A percentile compares a stretch with the other conserved stretches of the same genome.
Conservation (phyloP, 2,797 vertebrate species). For the Poecilia gillii region DNA sequence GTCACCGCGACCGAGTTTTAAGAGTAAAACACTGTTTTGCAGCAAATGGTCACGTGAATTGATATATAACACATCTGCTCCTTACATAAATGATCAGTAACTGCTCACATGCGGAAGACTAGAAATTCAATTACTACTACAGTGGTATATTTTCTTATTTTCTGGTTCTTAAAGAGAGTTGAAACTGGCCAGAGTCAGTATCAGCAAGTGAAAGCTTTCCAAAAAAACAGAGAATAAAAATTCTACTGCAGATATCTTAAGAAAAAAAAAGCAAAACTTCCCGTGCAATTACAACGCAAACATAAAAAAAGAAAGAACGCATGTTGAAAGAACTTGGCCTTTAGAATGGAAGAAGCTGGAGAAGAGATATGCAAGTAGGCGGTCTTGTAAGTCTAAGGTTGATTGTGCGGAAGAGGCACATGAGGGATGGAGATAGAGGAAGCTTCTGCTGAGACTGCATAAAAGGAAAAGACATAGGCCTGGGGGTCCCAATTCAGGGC, state of each 20-base stretch:
- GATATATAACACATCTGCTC: neutral
- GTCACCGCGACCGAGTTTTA: neutral
- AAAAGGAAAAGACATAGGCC: constrained; percentile 51
- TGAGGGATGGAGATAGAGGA: constrained; percentile 26
- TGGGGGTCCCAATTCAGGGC: constrained; percentile 50
- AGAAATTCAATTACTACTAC: neutral
- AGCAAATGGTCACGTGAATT: neutral
- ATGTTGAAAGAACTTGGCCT: constrained; percentile 13
- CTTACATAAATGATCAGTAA: neutral
- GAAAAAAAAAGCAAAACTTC: neutral
- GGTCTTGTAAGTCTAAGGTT: constrained; percentile 21
- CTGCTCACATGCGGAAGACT: neutral
- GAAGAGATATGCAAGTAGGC: constrained; percentile 17
- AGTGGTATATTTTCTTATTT: neutral
- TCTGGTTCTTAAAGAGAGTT: neutral
- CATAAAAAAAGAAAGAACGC: neutral
- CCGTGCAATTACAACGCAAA: neutral
- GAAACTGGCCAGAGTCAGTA: neutral
- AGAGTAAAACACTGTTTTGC: neutral
- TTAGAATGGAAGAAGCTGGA: constrained; percentile 19
- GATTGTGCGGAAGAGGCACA: constrained; percentile 35
- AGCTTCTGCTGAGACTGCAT: constrained; percentile 33
- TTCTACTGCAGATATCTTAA: neutral
- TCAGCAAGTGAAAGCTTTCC: neutral
- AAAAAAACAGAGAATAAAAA: neutral